Conservation (phyloP, 1,140 invertebrate species). For the Drosophila parabipectinata region DNA sequence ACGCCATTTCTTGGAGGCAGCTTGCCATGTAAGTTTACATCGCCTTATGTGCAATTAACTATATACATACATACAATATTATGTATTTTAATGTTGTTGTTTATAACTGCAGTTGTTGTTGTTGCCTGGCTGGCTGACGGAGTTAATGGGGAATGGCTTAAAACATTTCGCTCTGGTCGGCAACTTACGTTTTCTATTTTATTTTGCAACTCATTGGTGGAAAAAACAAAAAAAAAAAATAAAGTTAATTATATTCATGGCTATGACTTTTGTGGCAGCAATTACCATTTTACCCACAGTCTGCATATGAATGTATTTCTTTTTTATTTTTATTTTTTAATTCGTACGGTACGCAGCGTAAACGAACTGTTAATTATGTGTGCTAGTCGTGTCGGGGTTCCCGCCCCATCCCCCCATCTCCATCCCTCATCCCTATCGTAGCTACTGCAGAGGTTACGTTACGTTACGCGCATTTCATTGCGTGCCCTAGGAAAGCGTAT, state of each 20-base stretch:
- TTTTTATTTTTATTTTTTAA: not conserved
- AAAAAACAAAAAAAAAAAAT: constrained; percentile 51
- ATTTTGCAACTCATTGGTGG: constrained; percentile 69
- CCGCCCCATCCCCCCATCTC: not conserved
- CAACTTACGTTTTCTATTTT: constrained; percentile 70
- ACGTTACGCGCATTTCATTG: constrained; percentile 50
- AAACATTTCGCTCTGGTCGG: constrained; percentile 63
- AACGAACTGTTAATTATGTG: constrained; percentile 78
- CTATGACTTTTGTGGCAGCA: constrained; percentile 64
- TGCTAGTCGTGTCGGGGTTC: constrained; percentile 10
- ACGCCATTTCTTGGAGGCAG: constrained; percentile 36
- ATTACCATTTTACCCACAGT: constrained; percentile 50
- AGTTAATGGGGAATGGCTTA: constrained; percentile 35
- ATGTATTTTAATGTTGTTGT: constrained; percentile 38
- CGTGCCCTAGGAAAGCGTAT: constrained; percentile 32
- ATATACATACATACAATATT: constrained; percentile 17
- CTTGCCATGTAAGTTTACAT: constrained; percentile 70
- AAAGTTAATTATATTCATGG: constrained; percentile 78
- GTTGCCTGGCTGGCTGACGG: constrained; percentile 1
- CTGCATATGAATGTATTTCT: constrained; percentile 37
- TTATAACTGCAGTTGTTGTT: constrained; percentile 39
- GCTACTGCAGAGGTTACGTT: constrained; percentile 29
- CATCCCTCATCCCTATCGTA: not conserved
- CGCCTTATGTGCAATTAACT: constrained; percentile 40
- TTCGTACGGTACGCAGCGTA: constrained; percentile 72